These are phyloP conservation scores for Tautogolabrus adspersus DNA, from an alignment of 2,113 vertebrate species.

Conservation along the genomic window DNA sequence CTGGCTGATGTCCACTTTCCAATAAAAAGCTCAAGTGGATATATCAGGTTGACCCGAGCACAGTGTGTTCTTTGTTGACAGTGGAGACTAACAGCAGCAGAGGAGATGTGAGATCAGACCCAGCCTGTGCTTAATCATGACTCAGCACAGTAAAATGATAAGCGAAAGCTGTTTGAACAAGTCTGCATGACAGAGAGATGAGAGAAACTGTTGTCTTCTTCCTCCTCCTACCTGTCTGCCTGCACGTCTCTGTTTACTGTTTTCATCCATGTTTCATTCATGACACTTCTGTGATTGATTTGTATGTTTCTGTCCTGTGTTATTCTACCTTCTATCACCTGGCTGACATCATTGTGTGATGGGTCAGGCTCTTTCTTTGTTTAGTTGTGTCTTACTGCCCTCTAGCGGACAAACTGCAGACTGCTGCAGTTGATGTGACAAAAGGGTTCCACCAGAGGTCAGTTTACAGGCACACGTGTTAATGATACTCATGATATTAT, in stretches of 20 bases:
- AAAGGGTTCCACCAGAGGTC: slow-evolving; percentile 52
- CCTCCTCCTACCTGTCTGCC: slow-evolving; percentile 5
- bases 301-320: neutral
- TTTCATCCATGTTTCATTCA: neutral
- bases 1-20: slow-evolving; percentile 37
- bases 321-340: slow-evolving; percentile 7
- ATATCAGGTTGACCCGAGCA: slow-evolving; percentile 42
- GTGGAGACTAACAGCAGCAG: slow-evolving; percentile 32
- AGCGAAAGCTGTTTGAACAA: slow-evolving; percentile 55
- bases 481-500: neutral
- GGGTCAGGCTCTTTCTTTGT: neutral
- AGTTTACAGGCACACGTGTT: slow-evolving; percentile 2
- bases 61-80: slow-evolving; percentile 69
- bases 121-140: slow-evolving; percentile 42
- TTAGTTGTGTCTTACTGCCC: slow-evolving; percentile 52
- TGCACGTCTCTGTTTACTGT: neutral
- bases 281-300: neutral
- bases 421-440: slow-evolving; percentile 9
- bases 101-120: slow-evolving; percentile 47
- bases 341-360: neutral
- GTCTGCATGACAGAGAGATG: slow-evolving; percentile 28
- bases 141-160: slow-evolving; percentile 47
- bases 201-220: slow-evolving; percentile 7
- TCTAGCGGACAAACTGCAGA: slow-evolving; percentile 42
- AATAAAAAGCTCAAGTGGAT: slow-evolving; percentile 21